Evolutionary conservation across 2,888 invertebrate genomes (phyloP).

Genomic region (Eledone cirrhosa): DNA sequence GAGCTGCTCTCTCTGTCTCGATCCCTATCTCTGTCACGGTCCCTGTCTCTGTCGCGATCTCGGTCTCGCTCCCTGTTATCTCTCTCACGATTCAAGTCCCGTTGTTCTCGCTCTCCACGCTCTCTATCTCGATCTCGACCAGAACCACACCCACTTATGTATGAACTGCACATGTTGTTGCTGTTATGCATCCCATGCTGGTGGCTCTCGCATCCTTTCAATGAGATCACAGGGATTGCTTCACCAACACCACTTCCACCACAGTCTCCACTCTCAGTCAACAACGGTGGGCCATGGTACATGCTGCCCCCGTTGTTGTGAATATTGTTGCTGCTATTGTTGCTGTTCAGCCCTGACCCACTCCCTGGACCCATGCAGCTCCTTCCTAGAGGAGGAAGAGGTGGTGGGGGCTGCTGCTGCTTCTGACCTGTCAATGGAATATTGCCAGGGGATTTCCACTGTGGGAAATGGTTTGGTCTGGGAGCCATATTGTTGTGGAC

Average conservation of each 20-base stretch:
- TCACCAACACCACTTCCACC: background rate
- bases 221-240: constrained; percentile 12
- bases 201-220: background rate
- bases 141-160: background rate
- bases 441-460: background rate
- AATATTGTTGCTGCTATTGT: background rate
- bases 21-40: constrained; percentile 5
- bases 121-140: background rate
- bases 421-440: background rate
- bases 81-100: background rate
- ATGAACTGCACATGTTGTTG: no score
- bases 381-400: background rate
- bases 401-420: background rate
- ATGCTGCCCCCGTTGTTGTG: background rate
- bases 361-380: constrained; percentile 4
- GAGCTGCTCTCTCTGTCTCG: background rate
- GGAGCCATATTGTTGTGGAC: background rate
- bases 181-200: no score
- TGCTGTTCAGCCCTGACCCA: background rate
- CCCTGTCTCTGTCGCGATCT: background rate
- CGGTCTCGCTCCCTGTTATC: background rate
- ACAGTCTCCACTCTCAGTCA: background rate
- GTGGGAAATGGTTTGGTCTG: background rate
- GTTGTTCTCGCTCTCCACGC: background rate
- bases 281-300: background rate